Conservation (phyloP, 1,140 invertebrate genomes). For the Holcopasites calliopsidis region DNA sequence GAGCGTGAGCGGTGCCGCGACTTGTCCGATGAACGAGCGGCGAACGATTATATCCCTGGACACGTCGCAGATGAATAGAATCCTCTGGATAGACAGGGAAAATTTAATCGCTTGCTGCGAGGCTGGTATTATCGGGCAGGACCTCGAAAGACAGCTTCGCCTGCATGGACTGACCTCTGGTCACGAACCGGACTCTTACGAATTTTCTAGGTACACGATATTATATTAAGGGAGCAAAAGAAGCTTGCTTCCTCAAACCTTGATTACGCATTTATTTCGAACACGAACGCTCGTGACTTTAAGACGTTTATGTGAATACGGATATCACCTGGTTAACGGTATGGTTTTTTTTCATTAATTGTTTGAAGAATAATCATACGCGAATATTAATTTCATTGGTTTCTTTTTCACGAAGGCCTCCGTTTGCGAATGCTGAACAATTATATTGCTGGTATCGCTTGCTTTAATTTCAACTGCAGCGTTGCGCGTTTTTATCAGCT, state of each 20-base stretch:
- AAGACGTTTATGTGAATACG: not conserved
- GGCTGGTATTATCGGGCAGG: conserved; percentile 96
- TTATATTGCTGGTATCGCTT: too few species aligned
- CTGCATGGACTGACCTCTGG: conserved; percentile 88
- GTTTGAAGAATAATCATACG: too few species aligned
- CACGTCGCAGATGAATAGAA: conserved; percentile 96
- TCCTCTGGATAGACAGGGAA: conserved; percentile 96
- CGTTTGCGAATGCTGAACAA: too few species aligned
- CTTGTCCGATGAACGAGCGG: conserved; percentile 90
- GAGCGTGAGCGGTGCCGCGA: conserved; percentile 94
- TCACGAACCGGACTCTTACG: conserved; percentile 98
- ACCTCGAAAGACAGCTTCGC: conserved; percentile 89
- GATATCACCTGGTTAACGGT: too few species aligned
- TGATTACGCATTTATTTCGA: not conserved
- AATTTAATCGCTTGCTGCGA: conserved; percentile 93
- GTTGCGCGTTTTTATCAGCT: too few species aligned
- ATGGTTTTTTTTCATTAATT: too few species aligned
- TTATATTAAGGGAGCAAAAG: not conserved
- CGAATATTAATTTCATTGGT: too few species aligned
- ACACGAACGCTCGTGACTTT: not conserved
- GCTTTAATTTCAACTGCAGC: too few species aligned
- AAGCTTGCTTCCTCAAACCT: too few species aligned
- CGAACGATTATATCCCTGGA: conserved; percentile 95
- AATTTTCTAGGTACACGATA: conserved; percentile 89
- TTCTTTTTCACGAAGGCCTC: too few species aligned